A percentile compares a stretch with the other conserved stretches of the same genome.
These are phyloP conservation scores for Caenorhabditis remanei DNA, from an alignment of 1,140 invertebrate genomes.

Conservation along the genomic window DNA sequence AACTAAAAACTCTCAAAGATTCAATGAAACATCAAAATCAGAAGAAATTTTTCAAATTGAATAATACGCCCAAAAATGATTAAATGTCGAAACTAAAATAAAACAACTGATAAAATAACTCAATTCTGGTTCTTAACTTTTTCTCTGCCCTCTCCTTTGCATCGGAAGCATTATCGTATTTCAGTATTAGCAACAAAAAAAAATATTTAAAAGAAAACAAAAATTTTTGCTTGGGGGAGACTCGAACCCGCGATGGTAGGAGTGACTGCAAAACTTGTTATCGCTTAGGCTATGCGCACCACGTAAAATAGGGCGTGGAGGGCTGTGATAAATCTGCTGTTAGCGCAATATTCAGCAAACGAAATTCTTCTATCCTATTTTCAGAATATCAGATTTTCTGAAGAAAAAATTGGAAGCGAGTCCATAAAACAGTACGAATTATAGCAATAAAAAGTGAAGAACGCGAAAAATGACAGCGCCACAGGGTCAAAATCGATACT, in stretches of 20 bases:
- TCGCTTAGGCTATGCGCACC: too few species aligned
- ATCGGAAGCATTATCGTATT: constrained; percentile 36
- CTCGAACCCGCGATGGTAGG: too few species aligned
- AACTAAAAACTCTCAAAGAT: too few species aligned
- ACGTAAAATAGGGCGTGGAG: too few species aligned
- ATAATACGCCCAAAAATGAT: background rate
- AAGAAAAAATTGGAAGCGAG: background rate
- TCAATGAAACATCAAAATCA: too few species aligned
- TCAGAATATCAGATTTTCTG: background rate
- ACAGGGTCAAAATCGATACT: constrained; percentile 44
- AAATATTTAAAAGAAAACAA: background rate
- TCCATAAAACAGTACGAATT: constrained; percentile 2
- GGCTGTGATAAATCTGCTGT: too few species aligned
- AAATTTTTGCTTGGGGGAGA: too few species aligned
- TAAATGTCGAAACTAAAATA: background rate
- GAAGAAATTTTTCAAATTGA: background rate
- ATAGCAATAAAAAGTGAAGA: constrained; percentile 9
- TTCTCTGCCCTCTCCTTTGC: background rate
- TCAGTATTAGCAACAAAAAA: background rate
- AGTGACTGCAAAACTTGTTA: too few species aligned
- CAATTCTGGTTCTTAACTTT: background rate
- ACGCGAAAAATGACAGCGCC: background rate
- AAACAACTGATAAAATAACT: constrained; percentile 18
- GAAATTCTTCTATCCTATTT: too few species aligned
- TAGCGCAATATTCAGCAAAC: too few species aligned